Conservation (phyloP, 2,797 vertebrate genomes). For the Aphelocoma californica region DNA sequence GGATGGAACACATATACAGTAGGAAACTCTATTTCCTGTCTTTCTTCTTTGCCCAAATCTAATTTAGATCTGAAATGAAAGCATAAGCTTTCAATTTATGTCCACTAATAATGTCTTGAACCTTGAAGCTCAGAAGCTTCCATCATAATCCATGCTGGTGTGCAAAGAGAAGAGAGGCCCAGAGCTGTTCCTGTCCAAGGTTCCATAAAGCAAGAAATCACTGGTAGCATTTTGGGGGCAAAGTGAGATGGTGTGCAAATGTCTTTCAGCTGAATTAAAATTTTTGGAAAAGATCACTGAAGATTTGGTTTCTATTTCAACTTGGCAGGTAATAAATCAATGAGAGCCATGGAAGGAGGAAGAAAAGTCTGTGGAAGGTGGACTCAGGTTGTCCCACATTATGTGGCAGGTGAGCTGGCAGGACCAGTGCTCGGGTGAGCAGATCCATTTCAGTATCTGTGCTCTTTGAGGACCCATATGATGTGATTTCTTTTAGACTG, state of each 20-base stretch:
- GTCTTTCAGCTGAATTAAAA: not conserved
- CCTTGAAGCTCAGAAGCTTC: not conserved
- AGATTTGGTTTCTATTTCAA: not conserved
- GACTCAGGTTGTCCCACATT: not conserved
- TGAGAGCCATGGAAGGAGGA: not conserved
- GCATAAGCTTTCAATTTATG: not conserved
- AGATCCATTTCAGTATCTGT: not conserved
- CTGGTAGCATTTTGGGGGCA: rapidly evolving
- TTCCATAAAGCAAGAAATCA: not conserved
- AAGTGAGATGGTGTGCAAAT: not conserved
- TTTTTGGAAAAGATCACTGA: not conserved
- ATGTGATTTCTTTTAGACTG: not conserved
- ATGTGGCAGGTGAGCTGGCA: not conserved
- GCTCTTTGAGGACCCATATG: not conserved
- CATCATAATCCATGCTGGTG: not conserved
- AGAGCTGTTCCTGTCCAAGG: not conserved
- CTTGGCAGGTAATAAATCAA: not conserved
- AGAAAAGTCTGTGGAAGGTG: not conserved
- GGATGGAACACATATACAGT: no score
- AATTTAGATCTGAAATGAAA: not conserved
- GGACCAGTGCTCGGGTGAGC: not conserved
- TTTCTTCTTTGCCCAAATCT: not conserved
- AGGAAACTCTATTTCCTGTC: not conserved
- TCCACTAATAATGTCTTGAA: not conserved
- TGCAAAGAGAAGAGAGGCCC: not conserved